A percentile compares a stretch with the other conserved stretches of the same genome.
Conservation (phyloP, 2,113 vertebrate species). For the Dipodomys merriami region DNA sequence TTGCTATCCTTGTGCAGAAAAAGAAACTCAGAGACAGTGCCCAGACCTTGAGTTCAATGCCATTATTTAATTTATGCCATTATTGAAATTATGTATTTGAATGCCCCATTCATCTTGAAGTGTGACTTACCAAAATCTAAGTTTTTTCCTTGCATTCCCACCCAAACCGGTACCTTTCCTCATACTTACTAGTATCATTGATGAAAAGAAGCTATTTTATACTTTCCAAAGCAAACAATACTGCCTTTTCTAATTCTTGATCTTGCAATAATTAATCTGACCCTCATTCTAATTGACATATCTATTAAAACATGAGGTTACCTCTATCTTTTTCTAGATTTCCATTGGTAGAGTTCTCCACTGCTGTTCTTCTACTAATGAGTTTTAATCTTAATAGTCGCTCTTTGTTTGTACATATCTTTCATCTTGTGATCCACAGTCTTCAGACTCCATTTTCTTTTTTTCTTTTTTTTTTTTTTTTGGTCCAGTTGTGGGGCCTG, state of each 20-base stretch:
- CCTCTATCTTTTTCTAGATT: not conserved
- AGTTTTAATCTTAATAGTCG: not conserved
- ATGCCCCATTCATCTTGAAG: not conserved
- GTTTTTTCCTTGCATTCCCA: not conserved
- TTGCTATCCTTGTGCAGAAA: too few species aligned
- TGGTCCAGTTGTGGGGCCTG: too few species aligned
- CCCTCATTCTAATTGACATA: not conserved
- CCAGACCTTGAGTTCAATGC: too few species aligned
- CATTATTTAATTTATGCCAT: not conserved
- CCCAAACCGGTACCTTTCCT: not conserved
- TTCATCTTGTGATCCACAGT: not conserved
- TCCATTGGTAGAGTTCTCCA: not conserved
- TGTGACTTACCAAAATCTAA: not conserved
- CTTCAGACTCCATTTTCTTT: not conserved
- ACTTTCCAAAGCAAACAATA: not conserved
- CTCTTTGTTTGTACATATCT: not conserved
- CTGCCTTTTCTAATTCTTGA: not conserved
- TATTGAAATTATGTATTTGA: constrained; percentile 17
- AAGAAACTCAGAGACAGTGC: too few species aligned
- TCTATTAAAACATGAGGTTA: not conserved
- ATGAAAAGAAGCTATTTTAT: not conserved
- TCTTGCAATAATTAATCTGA: not conserved
- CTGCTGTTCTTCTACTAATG: not conserved
- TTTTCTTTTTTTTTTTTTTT: too few species aligned
- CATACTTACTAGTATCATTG: not conserved